Base-by-base conservation (phyloP, 2,113 vertebrate species). In the Gadus chalcogrammus region DNA sequence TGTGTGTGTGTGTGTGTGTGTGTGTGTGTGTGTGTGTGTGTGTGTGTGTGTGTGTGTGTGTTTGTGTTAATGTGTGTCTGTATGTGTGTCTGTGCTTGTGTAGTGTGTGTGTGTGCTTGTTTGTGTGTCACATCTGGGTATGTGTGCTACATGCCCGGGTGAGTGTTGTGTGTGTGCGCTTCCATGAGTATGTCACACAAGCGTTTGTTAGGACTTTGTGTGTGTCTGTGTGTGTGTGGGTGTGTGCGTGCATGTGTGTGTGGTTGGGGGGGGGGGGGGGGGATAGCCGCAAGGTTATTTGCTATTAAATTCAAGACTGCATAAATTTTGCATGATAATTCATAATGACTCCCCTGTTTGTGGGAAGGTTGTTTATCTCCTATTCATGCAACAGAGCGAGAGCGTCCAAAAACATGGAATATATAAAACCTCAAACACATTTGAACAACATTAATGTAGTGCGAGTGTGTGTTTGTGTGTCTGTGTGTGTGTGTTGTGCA, bases 241-340 rank as follows among this genome's bases (percentile, higher is more conserved):
- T 63, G 24, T 28, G 22, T 63, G 27, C 17, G 9, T 63, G 61
- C 17, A 27, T 28, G 61, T 15, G 65, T 53, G 48, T 52, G 42
- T 52, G 20, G 20, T 56, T 69, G 65, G 27, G 24, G 24, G 24
- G 65, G 52, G 24, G 24, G 65, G 52, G 77, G 68, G 31, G 42
- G 52, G 74, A 83, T 76, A 75, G 80, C 82, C 72, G 88, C 85
- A 90, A 91, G 88, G 90, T 89, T 84, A 81, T 67, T 66, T 35
- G 73, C 71, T 73, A 80, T 82, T 82, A 82, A 85, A 86, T 84
- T 85, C 16, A 68, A 78, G 78, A 72, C 75, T 82, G 83, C 79
- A 85, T 84, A 80, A 77, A 83, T 79, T 78, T 72, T 5, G 2
- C 48, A 76, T 82, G 83, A 87, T 89, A 85, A 89, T 84, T 87